Conservation (phyloP, 2,797 vertebrate species). For the Lithobates sylvaticus region DNA sequence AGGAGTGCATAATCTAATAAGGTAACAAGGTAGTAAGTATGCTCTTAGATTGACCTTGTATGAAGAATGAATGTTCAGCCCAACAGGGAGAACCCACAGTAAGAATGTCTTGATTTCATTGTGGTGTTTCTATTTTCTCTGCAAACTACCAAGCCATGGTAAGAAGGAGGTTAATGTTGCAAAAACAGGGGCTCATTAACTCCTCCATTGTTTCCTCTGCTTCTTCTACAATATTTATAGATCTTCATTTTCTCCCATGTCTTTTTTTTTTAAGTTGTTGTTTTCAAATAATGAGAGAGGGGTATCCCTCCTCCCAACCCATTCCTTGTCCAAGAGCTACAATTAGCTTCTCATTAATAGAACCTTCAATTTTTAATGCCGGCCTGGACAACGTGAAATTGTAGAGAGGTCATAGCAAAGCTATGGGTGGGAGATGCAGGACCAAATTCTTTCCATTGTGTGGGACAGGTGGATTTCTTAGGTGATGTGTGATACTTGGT, state of each 20-base stretch:
- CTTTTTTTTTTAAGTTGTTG: conserved; percentile 48
- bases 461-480: conserved; percentile 37
- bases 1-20: neutral
- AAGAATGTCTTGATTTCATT: conserved; percentile 45
- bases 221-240: conserved; percentile 63
- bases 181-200: conserved; percentile 62
- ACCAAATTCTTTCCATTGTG: conserved; percentile 53
- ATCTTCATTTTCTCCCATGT: conserved; percentile 52
- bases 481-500: conserved; percentile 33
- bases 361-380: conserved; percentile 61
- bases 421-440: conserved; percentile 17
- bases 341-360: conserved; percentile 62
- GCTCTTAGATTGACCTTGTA: conserved; percentile 44
- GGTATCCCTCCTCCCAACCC: conserved; percentile 54
- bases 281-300: conserved; percentile 54
- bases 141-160: conserved; percentile 47
- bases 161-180: conserved; percentile 62
- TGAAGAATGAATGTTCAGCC: neutral
- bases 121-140: conserved; percentile 48
- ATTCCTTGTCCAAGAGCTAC: conserved; percentile 49
- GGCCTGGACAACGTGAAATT: conserved; percentile 58
- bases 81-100: conserved; percentile 4
- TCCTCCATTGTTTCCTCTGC: conserved; percentile 54
- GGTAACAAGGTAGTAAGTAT: neutral
- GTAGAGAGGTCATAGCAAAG: conserved; percentile 55